Evolutionary conservation across 2,888 invertebrate genomes (phyloP), one percentile per base, ranked within the genome.

Genomic region (Boloria selene): DNA sequence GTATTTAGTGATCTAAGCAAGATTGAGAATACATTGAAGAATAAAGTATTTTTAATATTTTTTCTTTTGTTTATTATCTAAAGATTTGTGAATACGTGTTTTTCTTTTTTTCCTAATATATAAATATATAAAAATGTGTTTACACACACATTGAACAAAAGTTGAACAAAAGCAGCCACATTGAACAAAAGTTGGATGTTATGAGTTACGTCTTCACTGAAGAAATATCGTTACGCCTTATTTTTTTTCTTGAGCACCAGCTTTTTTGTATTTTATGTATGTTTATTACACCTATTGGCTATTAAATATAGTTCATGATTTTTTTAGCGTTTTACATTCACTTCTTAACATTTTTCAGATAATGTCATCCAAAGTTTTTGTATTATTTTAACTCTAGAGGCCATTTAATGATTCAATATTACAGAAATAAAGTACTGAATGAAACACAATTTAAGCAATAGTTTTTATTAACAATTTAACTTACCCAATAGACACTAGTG

Each of bases 381-480:
- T 74, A 74, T 74, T n/a, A 45, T 56, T 45, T 45, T 56, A 22
- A 45, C 0, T 26, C 51, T 6, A 5, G 14, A 3, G 2, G 10
- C 10, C 31, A 38, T 38, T 38, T 10, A 38, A 10, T 38, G 31
- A 38, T 38, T 38, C 10, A 38, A 38, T 18, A 51, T 51, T 51
- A 14, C 13, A 5, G 13, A 22, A 10, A 17, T 17, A 22, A 45
- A 0, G 10, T 26, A 44, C 26, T 18, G 75, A 82, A 77, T 81
- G 73, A 75, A 75, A 69, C 50, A 70, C 54, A 66, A 67, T 61
- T 71, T 81, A 90, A 91, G 91, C 91, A 90, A 90, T 87, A 90
- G 87, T 90, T 80, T 56, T 91, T 90, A 90, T 86, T 86, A 86
- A 79, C 77, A 89, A 58, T 67, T 60, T 56, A 69, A 73, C 78